Base-by-base conservation (phyloP, 1,140 invertebrate species). In the Doryteuthis pealeii region DNA sequence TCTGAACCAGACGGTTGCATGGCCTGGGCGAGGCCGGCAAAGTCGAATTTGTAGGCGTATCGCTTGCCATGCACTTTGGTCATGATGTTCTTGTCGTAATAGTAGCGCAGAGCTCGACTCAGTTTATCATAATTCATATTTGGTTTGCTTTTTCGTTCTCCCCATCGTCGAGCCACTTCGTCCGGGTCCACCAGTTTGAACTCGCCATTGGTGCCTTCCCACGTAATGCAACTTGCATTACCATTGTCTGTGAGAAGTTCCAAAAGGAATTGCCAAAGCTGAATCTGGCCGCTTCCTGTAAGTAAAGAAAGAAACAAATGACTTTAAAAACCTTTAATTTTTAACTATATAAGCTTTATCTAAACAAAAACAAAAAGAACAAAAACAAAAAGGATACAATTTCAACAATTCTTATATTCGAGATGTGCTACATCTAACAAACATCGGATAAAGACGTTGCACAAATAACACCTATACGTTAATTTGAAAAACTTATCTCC, bases 121-220 rank as follows among this genome's bases (percentile, higher is more conserved):
- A 99, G 92, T 90, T 99, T 99, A 89, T 99, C 97, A 88, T 99
- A 99, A 90, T 99, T 99, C 97, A 99, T 99, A 88, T 99, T 99
- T 40, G 97, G 97, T 88, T 99, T 99, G 54, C 94, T 96, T 89
- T 99, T 99, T 75, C 97, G 90, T 88, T 98, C 96, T 68, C 98
- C 98, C 98, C 97, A 99, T 80, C 95, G 90, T 76, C 96, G 91
- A 1, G 97, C 97, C 67, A 99, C 97, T 86, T 99, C 97, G 85
- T 99, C 97, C 0, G 97, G 97, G 89, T 99, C 96, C 10, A 95
- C 95, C 77, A 99, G 91, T 89, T 98, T 97, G 90, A 99, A 99
- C 88, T 98, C 95, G 5, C 96, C 96, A 82, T 97, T 96, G 54
- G 94, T 96, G 0, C 95, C 95, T 87, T 98, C 95, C 96, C 96